Conservation (phyloP, 2,113 vertebrate genomes). For the Balaenoptera acutorostrata region DNA sequence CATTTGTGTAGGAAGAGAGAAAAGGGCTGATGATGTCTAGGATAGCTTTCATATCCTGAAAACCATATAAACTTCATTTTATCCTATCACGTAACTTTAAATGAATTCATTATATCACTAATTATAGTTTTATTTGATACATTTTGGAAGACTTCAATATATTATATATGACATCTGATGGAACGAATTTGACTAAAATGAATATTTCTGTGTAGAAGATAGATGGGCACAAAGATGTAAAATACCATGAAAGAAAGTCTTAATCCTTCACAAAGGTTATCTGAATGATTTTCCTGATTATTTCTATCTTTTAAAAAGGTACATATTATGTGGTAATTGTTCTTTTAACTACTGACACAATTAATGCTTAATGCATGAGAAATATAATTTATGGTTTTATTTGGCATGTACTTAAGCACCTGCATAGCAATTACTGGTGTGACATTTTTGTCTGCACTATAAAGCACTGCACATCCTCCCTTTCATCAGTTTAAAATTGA, state of each 20-base stretch:
- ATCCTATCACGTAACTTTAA: neutral
- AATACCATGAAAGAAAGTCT: conserved; percentile 29
- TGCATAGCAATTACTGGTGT: conserved; percentile 52
- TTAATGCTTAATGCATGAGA: conserved; percentile 42
- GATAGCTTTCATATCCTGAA: neutral
- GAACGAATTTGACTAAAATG: conserved; percentile 25
- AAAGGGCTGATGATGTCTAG: neutral
- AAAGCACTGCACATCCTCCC: conserved; percentile 29
- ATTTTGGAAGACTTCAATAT: neutral
- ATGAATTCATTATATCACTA: conserved; percentile 39
- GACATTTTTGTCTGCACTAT: conserved; percentile 48
- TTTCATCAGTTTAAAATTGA: conserved; percentile 55
- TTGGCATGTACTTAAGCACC: conserved; percentile 47
- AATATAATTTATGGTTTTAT: conserved; percentile 53
- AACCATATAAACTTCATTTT: neutral
- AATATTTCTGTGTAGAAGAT: conserved; percentile 24
- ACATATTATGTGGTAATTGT: conserved; percentile 14
- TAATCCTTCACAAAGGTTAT: conserved; percentile 52
- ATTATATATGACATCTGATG: neutral
- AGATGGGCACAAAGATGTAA: neutral
- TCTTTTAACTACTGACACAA: conserved; percentile 49
- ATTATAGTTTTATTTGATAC: conserved; percentile 24
- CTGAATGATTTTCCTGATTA: conserved; percentile 58
- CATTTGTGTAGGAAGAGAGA: neutral
- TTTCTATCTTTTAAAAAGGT: conserved; percentile 53